Base-by-base conservation (phyloP, 2,888 invertebrate species). In the Melieria picta region DNA sequence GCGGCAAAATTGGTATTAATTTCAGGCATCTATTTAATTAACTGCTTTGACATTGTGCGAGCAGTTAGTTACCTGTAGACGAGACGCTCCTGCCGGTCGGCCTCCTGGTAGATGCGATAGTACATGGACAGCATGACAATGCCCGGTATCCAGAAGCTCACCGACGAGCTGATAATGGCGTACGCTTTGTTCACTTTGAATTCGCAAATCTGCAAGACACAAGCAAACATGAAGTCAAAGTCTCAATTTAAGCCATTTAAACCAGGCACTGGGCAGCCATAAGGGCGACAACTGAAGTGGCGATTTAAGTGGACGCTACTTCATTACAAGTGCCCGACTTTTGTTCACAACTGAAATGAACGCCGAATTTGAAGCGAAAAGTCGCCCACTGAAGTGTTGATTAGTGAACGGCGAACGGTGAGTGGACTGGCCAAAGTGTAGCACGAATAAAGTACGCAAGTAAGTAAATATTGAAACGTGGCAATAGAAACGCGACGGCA, bases 121-220 rank as follows among this genome's bases (percentile, higher is more conserved):
- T 96, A 97, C 93, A 96, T 96, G 81, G 92, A 93, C 79, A 96
- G 90, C 96, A 96, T 97, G 72, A 96, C 95, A 84, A 95, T 93
- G 58, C 96, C 96, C 0, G 96, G 96, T 75, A 96, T 92, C 96
- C 96, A 97, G 86, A 96, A 97, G 85, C 96, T 96, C 78, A 96
- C 93, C 86, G 94, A 92, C 78, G 95, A 95, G 69, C 96, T 96
- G 75, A 96, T 90, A 79, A 96, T 91, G 67, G 95, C 95, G 80
- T 96, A 97, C 73, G 93, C 90, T 86, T 91, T 92, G 87, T 96
- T 96, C 83, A 96, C 96, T 76, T 92, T 92, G 84, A 96, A 96
- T 84, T 91, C 91, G 87, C 96, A 96, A 84, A 87, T 83, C 87
- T 86, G 79, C 1, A 79, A 80, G 11, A 11, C 3, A 2, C 45